Conservation (phyloP, 2,888 invertebrate genomes). For the Petrophora chlorosata region DNA sequence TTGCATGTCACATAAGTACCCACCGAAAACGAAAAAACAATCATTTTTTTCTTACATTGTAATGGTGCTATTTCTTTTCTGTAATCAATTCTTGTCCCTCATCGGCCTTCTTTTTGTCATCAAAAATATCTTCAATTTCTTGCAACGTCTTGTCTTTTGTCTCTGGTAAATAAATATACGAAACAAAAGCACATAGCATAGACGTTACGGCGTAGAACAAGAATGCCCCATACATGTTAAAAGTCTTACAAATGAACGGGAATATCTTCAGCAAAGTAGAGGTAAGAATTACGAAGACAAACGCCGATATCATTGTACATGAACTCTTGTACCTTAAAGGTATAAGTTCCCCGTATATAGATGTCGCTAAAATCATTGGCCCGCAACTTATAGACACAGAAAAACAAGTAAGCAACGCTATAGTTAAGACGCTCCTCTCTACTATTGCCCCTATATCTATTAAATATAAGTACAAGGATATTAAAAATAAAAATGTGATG, state of each 20-base stretch:
- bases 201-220: slow-evolving; percentile 40
- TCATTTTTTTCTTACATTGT: background rate
- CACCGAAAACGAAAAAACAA: no score
- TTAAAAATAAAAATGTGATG: slow-evolving; percentile 40
- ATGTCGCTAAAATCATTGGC: slow-evolving; percentile 44
- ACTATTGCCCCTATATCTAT: slow-evolving; percentile 35
- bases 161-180: slow-evolving; percentile 46
- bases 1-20: no score
- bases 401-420: slow-evolving; percentile 40
- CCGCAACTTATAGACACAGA: slow-evolving; percentile 53
- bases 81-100: background rate
- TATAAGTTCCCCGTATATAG: slow-evolving; percentile 44
- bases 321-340: slow-evolving; percentile 37
- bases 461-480: slow-evolving; percentile 50
- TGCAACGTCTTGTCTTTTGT: slow-evolving; percentile 43
- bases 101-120: background rate
- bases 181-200: slow-evolving; percentile 28
- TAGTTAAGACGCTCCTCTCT: slow-evolving; percentile 40
- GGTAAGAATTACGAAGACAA: slow-evolving; percentile 26
- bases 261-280: slow-evolving; percentile 42
- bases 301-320: slow-evolving; percentile 32
- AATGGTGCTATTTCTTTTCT: background rate
- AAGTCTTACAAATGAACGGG: slow-evolving; percentile 37
- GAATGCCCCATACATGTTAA: slow-evolving; percentile 43
- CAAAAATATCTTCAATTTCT: slow-evolving; percentile 37